Percentiles rank a stretch among this genome's conserved stretches.
phyloP scores from a whole-genome alignment of 1,140 invertebrate genomes.

The Papilio xuthus region DNA sequence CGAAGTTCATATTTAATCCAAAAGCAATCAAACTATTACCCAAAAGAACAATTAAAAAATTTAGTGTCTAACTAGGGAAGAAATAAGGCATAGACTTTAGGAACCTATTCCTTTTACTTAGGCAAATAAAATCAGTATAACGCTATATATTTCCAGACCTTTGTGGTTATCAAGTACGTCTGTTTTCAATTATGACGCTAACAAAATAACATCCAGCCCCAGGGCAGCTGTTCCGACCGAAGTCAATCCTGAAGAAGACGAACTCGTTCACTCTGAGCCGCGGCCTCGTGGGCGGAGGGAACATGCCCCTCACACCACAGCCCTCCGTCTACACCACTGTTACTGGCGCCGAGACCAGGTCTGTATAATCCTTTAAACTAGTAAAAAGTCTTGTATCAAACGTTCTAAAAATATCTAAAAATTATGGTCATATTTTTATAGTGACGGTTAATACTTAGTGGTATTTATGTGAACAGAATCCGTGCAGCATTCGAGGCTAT shows the following conservation, averaged over 20 bases:
- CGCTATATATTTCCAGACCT: too few relatives aligned
- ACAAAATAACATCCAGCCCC: constrained; percentile 70
- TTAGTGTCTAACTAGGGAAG: too few relatives aligned
- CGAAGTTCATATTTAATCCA: background rate
- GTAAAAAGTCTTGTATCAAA: too few relatives aligned
- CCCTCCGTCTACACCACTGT: constrained; percentile 91
- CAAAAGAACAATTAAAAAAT: too few relatives aligned
- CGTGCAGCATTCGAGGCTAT: constrained; percentile 94
- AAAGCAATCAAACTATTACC: background rate
- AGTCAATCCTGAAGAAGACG: constrained; percentile 96
- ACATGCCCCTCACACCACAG: constrained; percentile 82
- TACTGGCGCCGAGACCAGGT: constrained; percentile 91
- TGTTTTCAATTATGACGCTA: background rate
- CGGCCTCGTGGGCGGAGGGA: constrained; percentile 51
- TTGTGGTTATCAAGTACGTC: background rate
- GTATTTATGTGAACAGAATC: constrained; percentile 82
- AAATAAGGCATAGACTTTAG: too few relatives aligned
- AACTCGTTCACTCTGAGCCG: constrained; percentile 92
- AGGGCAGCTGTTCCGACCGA: constrained; percentile 84
- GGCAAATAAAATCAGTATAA: too few relatives aligned
- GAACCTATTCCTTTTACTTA: too few relatives aligned
- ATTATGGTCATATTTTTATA: background rate
- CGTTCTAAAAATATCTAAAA: background rate
- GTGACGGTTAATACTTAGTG: background rate
- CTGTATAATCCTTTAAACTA: constrained; percentile 38